A percentile compares a stretch with the other conserved stretches of the same genome.
Conservation (phyloP, 64 coral and sea anemone genomes). For the Stichodactyla helianthus region DNA sequence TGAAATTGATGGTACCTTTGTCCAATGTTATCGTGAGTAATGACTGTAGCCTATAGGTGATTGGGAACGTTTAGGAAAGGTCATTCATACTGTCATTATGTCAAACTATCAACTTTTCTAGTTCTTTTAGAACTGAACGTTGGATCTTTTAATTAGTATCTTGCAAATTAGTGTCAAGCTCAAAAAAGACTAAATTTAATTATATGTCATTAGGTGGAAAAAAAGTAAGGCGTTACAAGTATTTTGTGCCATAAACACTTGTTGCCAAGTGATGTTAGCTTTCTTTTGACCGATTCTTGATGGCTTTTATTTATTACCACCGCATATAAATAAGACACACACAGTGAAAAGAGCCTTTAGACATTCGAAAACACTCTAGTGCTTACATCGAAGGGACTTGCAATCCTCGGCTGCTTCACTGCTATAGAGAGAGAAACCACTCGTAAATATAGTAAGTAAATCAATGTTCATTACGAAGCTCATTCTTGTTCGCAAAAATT, state of each 20-base stretch:
- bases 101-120: not conserved
- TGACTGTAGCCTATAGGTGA: not conserved
- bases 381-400: not conserved
- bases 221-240: not conserved
- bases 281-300: not conserved
- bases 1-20: not conserved
- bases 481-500: no score
- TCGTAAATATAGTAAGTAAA: no score
- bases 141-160: not conserved
- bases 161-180: not conserved
- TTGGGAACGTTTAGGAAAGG: not conserved
- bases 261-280: not conserved
- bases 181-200: not conserved
- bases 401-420: no score
- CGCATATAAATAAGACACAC: not conserved
- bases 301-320: not conserved
- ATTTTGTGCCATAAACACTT: not conserved
- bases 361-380: not conserved
- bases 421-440: no score
- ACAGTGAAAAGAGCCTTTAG: no score
- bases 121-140: not conserved
- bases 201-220: not conserved
- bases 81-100: not conserved
- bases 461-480: no score
- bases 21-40: not conserved